Conservation (phyloP, 2,113 vertebrate species). For the Scopus umbretta region DNA sequence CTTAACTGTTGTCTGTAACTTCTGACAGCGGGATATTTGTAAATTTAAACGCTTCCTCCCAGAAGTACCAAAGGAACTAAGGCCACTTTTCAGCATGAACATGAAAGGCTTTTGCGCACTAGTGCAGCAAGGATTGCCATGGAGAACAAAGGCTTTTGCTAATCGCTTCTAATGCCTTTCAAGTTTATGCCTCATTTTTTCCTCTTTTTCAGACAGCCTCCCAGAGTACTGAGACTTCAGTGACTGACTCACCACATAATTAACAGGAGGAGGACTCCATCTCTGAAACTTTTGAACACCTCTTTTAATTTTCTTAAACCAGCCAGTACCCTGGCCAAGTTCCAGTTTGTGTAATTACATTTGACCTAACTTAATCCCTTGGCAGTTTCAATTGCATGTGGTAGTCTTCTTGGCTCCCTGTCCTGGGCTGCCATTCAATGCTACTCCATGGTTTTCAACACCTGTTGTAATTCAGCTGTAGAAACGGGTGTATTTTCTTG, state of each 20-base stretch:
- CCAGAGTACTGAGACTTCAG: slow-evolving; percentile 29
- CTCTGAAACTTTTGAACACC: slow-evolving; percentile 60
- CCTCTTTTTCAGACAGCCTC: slow-evolving; percentile 39
- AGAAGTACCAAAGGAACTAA: slow-evolving; percentile 45
- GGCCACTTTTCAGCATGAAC: slow-evolving; percentile 47
- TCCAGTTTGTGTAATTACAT: slow-evolving; percentile 57
- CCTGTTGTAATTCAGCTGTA: not conserved
- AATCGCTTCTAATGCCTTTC: slow-evolving; percentile 59
- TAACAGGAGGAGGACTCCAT: slow-evolving; percentile 53
- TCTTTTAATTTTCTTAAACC: slow-evolving; percentile 64
- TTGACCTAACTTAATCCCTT: slow-evolving; percentile 61
- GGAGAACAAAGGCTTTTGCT: slow-evolving; percentile 61
- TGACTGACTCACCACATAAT: slow-evolving; percentile 59
- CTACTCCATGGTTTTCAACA: slow-evolving; percentile 42
- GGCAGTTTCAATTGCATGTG: slow-evolving; percentile 53
- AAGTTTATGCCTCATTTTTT: slow-evolving; percentile 59
- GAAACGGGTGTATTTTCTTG: not conserved
- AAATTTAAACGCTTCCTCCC: slow-evolving; percentile 23
- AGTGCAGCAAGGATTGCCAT: slow-evolving; percentile 21
- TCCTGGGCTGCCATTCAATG: slow-evolving; percentile 35
- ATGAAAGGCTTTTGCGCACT: slow-evolving; percentile 18
- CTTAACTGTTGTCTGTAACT: slow-evolving; percentile 25
- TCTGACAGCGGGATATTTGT: slow-evolving; percentile 26
- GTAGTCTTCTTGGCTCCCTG: slow-evolving; percentile 31
- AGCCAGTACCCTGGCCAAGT: slow-evolving; percentile 5